These are phyloP conservation scores for Scaptomyza polygonia DNA, from an alignment of 2,888 invertebrate genomes.

Conservation along the genomic window DNA sequence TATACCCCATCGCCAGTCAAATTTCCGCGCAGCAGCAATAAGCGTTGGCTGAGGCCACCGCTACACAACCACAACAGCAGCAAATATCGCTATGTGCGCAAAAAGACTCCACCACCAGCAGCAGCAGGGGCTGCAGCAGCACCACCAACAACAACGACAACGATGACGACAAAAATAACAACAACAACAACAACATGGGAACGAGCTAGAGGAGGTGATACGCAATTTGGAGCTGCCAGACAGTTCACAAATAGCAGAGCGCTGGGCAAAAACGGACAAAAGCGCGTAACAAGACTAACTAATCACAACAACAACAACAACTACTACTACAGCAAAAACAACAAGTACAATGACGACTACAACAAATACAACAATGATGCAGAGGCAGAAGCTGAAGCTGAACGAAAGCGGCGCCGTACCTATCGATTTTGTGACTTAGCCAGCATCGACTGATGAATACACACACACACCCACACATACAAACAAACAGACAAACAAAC, in stretches of 20 bases:
- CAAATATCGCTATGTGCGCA: slow-evolving; percentile 60
- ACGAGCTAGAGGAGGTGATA: too few relatives aligned
- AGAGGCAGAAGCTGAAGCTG: slow-evolving; percentile 1
- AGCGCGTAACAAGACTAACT: background rate
- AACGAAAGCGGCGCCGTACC: slow-evolving; percentile 42
- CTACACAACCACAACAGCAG: slow-evolving; percentile 10
- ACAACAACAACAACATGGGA: background rate
- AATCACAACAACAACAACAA: background rate
- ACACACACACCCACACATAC: slow-evolving; percentile 3
- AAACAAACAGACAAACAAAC: background rate
- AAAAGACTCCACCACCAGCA: background rate
- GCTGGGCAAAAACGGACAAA: background rate
- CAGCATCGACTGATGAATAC: slow-evolving; percentile 36
- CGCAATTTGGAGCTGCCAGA: slow-evolving; percentile 24
- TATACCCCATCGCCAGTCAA: background rate
- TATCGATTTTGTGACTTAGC: slow-evolving; percentile 53
- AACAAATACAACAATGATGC: slow-evolving; percentile 9
- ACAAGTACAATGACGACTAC: background rate
- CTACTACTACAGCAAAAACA: too few relatives aligned
- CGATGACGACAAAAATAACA: background rate
- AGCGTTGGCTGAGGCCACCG: slow-evolving; percentile 10
- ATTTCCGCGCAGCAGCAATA: slow-evolving; percentile 18
- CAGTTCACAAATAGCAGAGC: slow-evolving; percentile 7
- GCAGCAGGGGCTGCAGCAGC: background rate
- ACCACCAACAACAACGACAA: background rate